Evolutionary conservation across 2,113 vertebrate species (phyloP), one percentile per base, ranked within the genome.

Genomic region (Spea multiplicata): DNA sequence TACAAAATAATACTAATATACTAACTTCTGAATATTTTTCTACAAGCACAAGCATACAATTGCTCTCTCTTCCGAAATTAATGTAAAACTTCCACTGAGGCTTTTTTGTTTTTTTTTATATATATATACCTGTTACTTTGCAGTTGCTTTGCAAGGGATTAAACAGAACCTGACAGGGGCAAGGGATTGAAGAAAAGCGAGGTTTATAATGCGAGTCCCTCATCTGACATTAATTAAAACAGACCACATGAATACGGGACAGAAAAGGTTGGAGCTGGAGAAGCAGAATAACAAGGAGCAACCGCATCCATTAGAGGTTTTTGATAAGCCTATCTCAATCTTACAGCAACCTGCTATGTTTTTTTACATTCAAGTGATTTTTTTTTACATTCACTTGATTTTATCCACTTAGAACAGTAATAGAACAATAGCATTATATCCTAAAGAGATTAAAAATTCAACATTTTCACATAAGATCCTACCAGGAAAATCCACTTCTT

Each of bases 201-300:
- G 61, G 50, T 52, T 80, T 80, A 80, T 80, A 80, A 80, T 80
- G 71, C n/a, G 48, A 10, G 78, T 68, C 78, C 44, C 62, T 74
- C 52, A 45, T 68, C 64, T 80, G 71, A 80, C 78, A 80, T 73
- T 80, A 80, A 80, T 74, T 80, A 80, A 71, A 74, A 64, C 53
- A 80, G 71, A 80, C 52, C 53, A 8, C 71, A 68, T 50, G 53
- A 73, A 68, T 68, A 71, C 50, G 47, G 68, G 55, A 65, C 53
- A 71, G 57, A 71, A 71, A 50, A 45, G 76, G 47, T 52, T 78
- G 76, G 67, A 48, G 47, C 68, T 10, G 76, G 13, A 52, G 47
- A 78, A 61, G 69, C 44, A 49, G 59, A 65, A 78, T 71, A 78
- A 64, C 55, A 50, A 78, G 68, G 17, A 71, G 69, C 75, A 71